Evolutionary conservation across 2,888 invertebrate species (phyloP), one percentile per base, ranked within the genome.

Genomic region (Polyploca ridens): DNA sequence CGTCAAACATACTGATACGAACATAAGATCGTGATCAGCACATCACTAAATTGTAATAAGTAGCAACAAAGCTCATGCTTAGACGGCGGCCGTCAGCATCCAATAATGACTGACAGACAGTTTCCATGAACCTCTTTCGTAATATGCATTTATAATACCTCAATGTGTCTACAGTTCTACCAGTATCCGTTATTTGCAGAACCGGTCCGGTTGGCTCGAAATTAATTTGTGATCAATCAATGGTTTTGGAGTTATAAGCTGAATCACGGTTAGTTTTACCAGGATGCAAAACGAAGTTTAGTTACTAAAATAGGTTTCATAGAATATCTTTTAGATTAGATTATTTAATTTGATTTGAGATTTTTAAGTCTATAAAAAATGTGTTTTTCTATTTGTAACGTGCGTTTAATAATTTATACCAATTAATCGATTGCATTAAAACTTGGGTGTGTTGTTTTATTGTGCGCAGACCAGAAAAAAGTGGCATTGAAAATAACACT

Each of bases 81-180:
- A 64, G 57, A 71, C 74, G 66, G 67, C 68, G 68, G 68, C 75
- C 73, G 68, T 73, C 61, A 61, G 41, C 41, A 61, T 61, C 41
- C 61, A 61, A 61, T 61, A 61, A 59, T 63, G 59, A 73, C 67
- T 75, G 73, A 75, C 73, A 73, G 71, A 68, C 69, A 16, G 59
- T 72, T 77, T 72, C 72, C 72, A 64, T 63, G 68, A 69, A 70
- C 62, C 72, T 73, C 70, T 73, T 74, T 70, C 64, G 59, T 72
- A 68, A 66, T 33, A 54, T 33, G 14, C 49, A 57, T 63, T 54
- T 19, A 49, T 3, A n/a, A 54, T 41, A 63, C 16, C 16, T 57
- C 19, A 44, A 57, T 59, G 19, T 19, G 57, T 33, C 7, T 63
- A 65, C 41, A 16, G 16, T 61, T 71, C 66, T 69, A 66, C 27